Conservation (phyloP, 2,797 vertebrate species). For the Gymnocypris eckloni region DNA sequence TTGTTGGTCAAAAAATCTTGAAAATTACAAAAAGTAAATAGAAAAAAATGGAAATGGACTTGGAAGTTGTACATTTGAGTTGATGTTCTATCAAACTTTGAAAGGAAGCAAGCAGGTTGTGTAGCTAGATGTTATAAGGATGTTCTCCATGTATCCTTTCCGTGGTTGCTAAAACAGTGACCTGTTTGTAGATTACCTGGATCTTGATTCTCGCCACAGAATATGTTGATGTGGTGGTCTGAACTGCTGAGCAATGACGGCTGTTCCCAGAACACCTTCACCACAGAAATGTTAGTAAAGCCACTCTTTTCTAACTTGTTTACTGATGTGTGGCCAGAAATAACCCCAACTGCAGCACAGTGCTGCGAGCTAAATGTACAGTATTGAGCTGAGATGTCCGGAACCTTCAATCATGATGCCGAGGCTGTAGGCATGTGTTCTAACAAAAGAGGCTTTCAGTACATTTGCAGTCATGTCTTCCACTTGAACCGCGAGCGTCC, state of each 20-base stretch:
- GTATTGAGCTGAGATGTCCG: constrained; percentile 51
- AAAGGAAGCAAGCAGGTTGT: constrained; percentile 39
- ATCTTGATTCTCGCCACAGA: constrained; percentile 9
- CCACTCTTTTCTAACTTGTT: constrained; percentile 74
- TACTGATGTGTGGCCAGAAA: constrained; percentile 71
- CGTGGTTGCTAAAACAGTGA: constrained; percentile 25
- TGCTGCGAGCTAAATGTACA: constrained; percentile 55
- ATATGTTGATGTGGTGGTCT: constrained; percentile 59
- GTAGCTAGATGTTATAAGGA: constrained; percentile 24
- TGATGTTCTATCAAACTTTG: constrained; percentile 65
- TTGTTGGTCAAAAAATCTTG: not conserved
- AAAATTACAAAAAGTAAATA: constrained; percentile 47
- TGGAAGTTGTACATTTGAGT: not conserved
- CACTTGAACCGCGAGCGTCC: constrained; percentile 25
- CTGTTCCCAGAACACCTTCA: constrained; percentile 61
- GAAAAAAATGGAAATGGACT: constrained; percentile 22
- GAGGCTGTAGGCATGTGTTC: constrained; percentile 50
- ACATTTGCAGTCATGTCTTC: constrained; percentile 47
- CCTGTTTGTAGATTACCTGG: constrained; percentile 37
- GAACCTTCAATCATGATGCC: constrained; percentile 50
- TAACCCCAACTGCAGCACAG: constrained; percentile 63
- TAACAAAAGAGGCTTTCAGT: constrained; percentile 72
- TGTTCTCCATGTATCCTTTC: not conserved
- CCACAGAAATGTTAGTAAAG: constrained; percentile 63
- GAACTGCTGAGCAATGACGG: constrained; percentile 60